A percentile compares a stretch with the other conserved stretches of the same genome.
Evolutionary conservation across 2,113 vertebrate species (phyloP).

Genomic region (Pitta sordida): DNA sequence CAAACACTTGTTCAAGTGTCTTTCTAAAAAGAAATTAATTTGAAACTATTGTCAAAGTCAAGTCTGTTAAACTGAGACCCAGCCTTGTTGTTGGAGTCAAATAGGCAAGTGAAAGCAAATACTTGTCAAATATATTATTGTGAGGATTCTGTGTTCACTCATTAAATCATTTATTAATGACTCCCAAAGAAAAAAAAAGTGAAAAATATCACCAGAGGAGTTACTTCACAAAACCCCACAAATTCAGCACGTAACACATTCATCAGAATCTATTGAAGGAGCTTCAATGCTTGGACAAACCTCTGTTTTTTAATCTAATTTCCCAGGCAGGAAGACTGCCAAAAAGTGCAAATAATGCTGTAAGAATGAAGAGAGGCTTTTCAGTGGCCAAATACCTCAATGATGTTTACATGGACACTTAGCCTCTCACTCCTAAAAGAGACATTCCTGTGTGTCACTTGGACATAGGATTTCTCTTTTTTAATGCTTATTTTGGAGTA

Average conservation of each 20-base stretch:
- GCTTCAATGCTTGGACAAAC: slow-evolving; percentile 49
- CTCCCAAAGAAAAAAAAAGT: background rate
- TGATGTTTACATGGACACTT: background rate
- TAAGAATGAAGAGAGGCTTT: slow-evolving; percentile 40
- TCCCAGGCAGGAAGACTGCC: slow-evolving; percentile 58
- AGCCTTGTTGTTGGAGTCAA: background rate
- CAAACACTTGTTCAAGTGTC: background rate
- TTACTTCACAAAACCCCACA: slow-evolving; percentile 34
- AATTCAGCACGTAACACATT: slow-evolving; percentile 42
- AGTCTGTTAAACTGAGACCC: background rate
- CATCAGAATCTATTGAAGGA: slow-evolving; percentile 52
- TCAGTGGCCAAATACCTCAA: slow-evolving; percentile 12
- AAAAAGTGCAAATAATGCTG: slow-evolving; percentile 47
- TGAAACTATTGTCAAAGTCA: background rate
- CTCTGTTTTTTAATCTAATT: slow-evolving; percentile 58
- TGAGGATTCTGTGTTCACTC: slow-evolving; percentile 7
- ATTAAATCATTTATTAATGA: slow-evolving; percentile 36
- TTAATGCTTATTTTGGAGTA: background rate
- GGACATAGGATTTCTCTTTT: background rate
- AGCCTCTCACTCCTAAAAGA: slow-evolving; percentile 8
- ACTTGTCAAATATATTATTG: slow-evolving; percentile 4
- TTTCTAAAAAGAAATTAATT: background rate
- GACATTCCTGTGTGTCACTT: background rate
- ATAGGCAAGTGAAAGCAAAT: background rate
- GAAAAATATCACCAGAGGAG: slow-evolving; percentile 1